phyloP scores from a whole-genome alignment of 2,113 vertebrate species.

The Amphiprion percula region DNA sequence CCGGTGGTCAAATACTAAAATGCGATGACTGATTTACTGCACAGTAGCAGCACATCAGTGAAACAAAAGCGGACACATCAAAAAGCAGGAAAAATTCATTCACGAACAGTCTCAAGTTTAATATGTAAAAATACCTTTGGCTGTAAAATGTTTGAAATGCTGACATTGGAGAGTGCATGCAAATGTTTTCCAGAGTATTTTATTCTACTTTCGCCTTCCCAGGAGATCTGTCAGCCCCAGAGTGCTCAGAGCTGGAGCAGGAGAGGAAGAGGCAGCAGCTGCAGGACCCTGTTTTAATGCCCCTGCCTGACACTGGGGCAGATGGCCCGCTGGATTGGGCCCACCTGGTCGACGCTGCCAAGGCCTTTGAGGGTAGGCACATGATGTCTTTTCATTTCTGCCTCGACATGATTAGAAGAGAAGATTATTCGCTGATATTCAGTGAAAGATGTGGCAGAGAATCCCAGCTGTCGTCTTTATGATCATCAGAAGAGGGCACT shows the following conservation, averaged over 20 bases:
- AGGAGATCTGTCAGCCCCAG: slow-evolving; percentile 94
- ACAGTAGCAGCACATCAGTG: background rate
- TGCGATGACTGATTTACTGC: background rate
- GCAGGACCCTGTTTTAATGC: slow-evolving; percentile 93
- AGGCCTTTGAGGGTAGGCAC: slow-evolving; percentile 93
- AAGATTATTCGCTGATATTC: slow-evolving; percentile 10
- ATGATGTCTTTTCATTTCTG: background rate
- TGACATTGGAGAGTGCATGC: background rate
- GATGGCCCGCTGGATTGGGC: slow-evolving; percentile 93
- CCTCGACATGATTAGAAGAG: background rate
- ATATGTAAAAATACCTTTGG: background rate
- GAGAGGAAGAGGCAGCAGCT: slow-evolving; percentile 88
- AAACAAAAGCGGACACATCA: background rate
- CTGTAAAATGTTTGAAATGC: background rate
- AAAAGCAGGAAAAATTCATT: background rate
- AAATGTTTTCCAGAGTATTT: background rate
- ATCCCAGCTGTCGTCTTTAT: background rate
- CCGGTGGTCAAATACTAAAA: no score
- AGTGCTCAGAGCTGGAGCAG: slow-evolving; percentile 91
- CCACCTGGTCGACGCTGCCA: slow-evolving; percentile 95
- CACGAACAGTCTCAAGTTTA: background rate
- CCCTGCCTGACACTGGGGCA: slow-evolving; percentile 90
- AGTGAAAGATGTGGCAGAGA: background rate
- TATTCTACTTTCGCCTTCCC: slow-evolving; percentile 9
- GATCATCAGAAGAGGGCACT: slow-evolving; percentile 50